Evolutionary conservation across 2,797 vertebrate species (phyloP).

Genomic region (Siniperca obscura): DNA sequence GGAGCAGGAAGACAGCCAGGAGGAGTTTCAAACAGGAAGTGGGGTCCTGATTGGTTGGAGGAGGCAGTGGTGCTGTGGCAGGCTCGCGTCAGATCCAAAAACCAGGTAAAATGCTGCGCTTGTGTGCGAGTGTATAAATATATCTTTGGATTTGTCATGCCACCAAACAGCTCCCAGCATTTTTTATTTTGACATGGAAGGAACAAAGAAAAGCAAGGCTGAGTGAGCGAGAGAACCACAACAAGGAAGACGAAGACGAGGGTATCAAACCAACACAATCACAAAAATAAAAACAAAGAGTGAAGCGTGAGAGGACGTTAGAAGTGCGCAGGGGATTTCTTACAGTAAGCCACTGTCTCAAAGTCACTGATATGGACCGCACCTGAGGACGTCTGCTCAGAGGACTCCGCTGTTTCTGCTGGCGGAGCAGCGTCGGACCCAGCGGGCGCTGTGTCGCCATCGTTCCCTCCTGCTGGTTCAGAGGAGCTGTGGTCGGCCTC

Average conservation of each 20-base stretch:
- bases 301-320: background rate
- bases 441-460: background rate
- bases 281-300: background rate
- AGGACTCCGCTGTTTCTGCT: slow-evolving; percentile 25
- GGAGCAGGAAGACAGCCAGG: slow-evolving; percentile 26
- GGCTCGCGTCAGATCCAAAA: slow-evolving; percentile 9
- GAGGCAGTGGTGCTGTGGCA: background rate
- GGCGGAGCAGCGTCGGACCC: background rate
- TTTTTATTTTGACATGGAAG: slow-evolving; percentile 8
- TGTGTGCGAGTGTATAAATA: slow-evolving; percentile 1
- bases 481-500: slow-evolving; percentile 29
- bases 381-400: slow-evolving; percentile 72
- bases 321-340: slow-evolving; percentile 33
- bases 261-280: background rate
- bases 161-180: slow-evolving; percentile 12
- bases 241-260: background rate
- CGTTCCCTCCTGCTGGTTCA: slow-evolving; percentile 19
- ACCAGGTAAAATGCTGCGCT: background rate
- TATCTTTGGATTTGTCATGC: slow-evolving; percentile 24
- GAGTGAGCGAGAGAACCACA: background rate
- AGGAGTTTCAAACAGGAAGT: slow-evolving; percentile 39
- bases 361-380: slow-evolving; percentile 67
- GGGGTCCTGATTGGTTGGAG: slow-evolving; percentile 27
- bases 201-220: background rate
- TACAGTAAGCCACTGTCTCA: slow-evolving; percentile 73